A percentile compares a stretch with the other conserved stretches of the same genome.
These are phyloP conservation scores for Tenthredo livida DNA, from an alignment of 2,888 invertebrate genomes.

Conservation along the genomic window DNA sequence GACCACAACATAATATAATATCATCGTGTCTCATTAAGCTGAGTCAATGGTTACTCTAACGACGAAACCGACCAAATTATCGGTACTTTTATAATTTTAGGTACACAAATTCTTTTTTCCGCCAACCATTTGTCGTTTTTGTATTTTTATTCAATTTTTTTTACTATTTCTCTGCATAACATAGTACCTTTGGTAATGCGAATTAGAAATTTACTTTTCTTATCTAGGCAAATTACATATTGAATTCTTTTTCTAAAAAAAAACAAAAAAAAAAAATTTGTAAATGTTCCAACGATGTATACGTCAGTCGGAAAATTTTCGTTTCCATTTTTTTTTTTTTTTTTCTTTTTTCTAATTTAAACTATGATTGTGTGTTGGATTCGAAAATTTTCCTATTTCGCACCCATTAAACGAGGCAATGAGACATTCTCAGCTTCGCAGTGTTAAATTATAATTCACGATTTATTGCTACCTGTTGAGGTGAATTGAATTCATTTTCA, in stretches of 20 bases:
- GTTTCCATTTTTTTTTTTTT: neutral
- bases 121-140: neutral
- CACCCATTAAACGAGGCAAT: neutral
- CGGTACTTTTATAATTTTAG: neutral
- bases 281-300: neutral
- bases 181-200: neutral
- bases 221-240: neutral
- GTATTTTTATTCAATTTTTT: slow-evolving; percentile 51
- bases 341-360: no score
- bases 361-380: neutral
- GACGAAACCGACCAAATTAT: slow-evolving; percentile 18
- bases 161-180: slow-evolving; percentile 37
- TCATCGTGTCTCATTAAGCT: slow-evolving; percentile 58
- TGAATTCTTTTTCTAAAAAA: neutral
- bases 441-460: neutral
- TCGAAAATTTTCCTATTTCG: neutral
- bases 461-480: neutral
- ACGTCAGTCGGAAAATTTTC: neutral
- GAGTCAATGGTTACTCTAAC: slow-evolving; percentile 56
- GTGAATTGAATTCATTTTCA: slow-evolving; percentile 38
- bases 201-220: neutral
- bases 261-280: neutral
- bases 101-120: neutral
- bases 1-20: slow-evolving; percentile 52
- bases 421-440: neutral